Evolutionary conservation across 2,113 vertebrate species (phyloP).

Genomic region (Anoura caudifer): DNA sequence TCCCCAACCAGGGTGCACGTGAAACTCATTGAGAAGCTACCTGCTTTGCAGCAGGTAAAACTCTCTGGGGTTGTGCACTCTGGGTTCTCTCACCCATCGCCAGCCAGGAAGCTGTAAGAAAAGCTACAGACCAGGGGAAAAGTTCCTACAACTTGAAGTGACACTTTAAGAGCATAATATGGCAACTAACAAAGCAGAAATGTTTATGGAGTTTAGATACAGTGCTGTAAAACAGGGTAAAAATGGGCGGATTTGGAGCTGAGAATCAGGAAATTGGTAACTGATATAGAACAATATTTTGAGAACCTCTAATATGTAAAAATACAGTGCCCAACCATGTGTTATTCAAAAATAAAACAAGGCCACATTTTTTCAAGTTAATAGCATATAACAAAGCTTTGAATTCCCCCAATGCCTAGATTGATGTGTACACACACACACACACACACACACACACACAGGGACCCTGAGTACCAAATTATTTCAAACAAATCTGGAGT

Average conservation of each 20-base stretch:
- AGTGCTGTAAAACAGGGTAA: neutral
- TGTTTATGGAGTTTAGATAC: neutral
- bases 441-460: neutral
- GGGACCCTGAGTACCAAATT: neutral
- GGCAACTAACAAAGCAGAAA: neutral
- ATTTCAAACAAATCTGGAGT: neutral
- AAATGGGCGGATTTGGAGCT: neutral
- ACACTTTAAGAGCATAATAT: neutral
- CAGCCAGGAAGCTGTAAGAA: neutral
- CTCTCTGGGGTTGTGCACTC: fast-evolving
- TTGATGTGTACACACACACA: neutral
- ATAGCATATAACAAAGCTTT: neutral
- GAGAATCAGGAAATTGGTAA: neutral
- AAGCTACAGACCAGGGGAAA: neutral
- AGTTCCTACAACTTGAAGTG: neutral
- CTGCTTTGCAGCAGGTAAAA: neutral
- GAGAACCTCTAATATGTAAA: neutral
- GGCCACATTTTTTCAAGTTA: neutral
- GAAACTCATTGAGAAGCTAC: neutral
- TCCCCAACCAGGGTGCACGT: too few species aligned
- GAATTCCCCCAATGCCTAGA: neutral
- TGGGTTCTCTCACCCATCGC: too few species aligned
- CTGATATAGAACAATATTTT: neutral
- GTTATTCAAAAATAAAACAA: neutral
- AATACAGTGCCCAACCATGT: neutral